Evolutionary conservation across 2,797 vertebrate genomes (phyloP).

Genomic region (Podarcis lilfordi): DNA sequence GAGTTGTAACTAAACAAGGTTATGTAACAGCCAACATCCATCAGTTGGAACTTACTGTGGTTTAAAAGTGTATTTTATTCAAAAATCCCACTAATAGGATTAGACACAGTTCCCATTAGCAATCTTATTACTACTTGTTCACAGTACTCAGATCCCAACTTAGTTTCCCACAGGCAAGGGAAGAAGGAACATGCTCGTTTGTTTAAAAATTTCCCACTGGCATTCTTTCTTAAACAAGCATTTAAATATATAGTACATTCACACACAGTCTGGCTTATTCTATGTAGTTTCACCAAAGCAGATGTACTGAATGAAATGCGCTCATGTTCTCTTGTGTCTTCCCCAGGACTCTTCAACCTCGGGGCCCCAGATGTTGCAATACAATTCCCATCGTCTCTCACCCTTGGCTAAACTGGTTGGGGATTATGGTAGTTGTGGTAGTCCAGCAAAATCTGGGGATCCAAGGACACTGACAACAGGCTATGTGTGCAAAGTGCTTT

Average conservation of each 20-base stretch:
- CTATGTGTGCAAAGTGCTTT: neutral
- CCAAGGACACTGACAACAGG: too few relatives aligned
- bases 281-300: neutral
- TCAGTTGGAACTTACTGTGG: neutral
- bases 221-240: neutral
- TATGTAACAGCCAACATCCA: slow-evolving; percentile 3
- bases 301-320: neutral
- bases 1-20: neutral
- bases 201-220: neutral
- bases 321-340: neutral
- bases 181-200: neutral
- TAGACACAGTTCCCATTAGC: neutral
- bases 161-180: neutral
- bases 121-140: slow-evolving; percentile 17
- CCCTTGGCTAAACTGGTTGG: too few relatives aligned
- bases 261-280: neutral
- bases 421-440: too few relatives aligned
- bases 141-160: neutral
- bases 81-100: slow-evolving; percentile 31
- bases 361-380: too few relatives aligned
- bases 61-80: slow-evolving; percentile 10
- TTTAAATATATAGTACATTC: neutral
- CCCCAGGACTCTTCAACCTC: too few relatives aligned
- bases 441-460: too few relatives aligned
- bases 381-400: too few relatives aligned